Percentiles rank a stretch among this genome's conserved stretches.
Conservation (phyloP, 2,888 invertebrate species). For the Ochropacha duplaris region DNA sequence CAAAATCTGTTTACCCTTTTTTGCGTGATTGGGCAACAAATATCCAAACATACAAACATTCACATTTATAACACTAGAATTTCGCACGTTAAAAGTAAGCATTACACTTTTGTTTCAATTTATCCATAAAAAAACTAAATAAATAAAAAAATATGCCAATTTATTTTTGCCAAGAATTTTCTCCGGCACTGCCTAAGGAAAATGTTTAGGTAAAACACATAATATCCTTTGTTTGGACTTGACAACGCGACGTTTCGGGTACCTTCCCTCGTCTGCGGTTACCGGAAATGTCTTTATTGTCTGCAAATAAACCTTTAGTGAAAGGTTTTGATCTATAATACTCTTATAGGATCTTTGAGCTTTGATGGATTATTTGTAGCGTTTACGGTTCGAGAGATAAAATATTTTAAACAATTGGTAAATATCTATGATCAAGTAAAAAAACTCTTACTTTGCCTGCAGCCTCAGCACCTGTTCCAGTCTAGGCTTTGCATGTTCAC, state of each 20-base stretch:
- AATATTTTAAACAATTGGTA: too few relatives aligned
- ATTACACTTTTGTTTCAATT: neutral
- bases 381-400: neutral
- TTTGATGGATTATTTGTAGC: neutral
- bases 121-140: neutral
- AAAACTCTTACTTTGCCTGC: too few relatives aligned
- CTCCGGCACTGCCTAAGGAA: constrained; percentile 17
- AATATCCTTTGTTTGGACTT: constrained; percentile 26
- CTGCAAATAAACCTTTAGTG: constrained; percentile 13
- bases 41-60: too few relatives aligned
- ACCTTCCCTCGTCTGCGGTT: constrained; percentile 1
- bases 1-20: too few relatives aligned
- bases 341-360: constrained; percentile 7
- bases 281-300: constrained; percentile 22
- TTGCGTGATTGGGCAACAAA: too few relatives aligned
- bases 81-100: too few relatives aligned
- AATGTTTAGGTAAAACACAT: constrained; percentile 28
- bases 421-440: too few relatives aligned
- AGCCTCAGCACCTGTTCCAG: too few relatives aligned
- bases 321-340: constrained; percentile 3
- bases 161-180: neutral
- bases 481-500: too few relatives aligned
- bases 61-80: too few relatives aligned
- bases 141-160: neutral
- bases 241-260: constrained; percentile 27